Conservation (phyloP, 2,888 invertebrate species). For the Hydropsyche betteni region DNA sequence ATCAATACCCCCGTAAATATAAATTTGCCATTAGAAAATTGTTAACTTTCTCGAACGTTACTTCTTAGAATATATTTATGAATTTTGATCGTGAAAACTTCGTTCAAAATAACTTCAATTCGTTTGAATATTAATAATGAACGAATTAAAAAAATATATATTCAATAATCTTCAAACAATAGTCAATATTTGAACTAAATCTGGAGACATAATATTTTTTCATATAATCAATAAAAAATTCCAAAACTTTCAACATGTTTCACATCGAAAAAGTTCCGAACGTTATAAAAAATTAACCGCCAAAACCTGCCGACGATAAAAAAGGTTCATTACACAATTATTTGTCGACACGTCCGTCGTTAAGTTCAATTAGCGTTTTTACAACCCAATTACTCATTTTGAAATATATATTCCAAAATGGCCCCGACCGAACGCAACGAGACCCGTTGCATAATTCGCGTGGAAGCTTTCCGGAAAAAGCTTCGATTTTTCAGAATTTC, state of each 20-base stretch:
- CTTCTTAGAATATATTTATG: too few species aligned
- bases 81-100: too few species aligned
- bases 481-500: neutral
- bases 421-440: neutral
- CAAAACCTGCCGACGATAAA: neutral
- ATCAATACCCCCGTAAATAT: too few species aligned
- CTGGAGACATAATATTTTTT: too few species aligned
- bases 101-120: too few species aligned
- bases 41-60: too few species aligned
- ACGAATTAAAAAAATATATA: too few species aligned
- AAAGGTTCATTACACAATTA: neutral
- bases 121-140: too few species aligned
- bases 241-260: neutral
- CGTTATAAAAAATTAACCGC: neutral
- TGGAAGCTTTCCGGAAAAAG: neutral
- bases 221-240: too few species aligned
- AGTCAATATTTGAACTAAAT: too few species aligned
- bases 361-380: conserved; percentile 8
- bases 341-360: conserved; percentile 10
- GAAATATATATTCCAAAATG: neutral
- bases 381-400: conserved; percentile 5
- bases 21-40: too few species aligned
- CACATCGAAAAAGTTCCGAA: neutral
- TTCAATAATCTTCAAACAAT: too few species aligned
- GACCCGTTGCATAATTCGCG: conserved; percentile 19